Evolutionary conservation across 1,140 invertebrate genomes (phyloP), one percentile per base, ranked within the genome.

Genomic region (Liolophura sinensis): DNA sequence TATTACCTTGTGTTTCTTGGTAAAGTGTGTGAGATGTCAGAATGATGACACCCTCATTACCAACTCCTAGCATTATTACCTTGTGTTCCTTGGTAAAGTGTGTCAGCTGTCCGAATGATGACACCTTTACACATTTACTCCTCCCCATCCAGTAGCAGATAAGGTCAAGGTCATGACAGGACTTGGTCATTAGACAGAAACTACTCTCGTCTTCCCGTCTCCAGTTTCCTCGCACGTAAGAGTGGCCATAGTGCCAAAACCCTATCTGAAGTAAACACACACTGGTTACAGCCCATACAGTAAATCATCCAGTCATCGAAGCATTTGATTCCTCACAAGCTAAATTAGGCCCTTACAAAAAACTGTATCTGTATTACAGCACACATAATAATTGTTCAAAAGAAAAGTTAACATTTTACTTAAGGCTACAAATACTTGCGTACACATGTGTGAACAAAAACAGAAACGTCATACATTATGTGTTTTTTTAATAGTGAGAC

Each of bases 121-220:
- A 84, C 0, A 87, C 76, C 67, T 75, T 77, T 22, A 70, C 68
- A 69, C 82, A 84, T 67, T 73, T 74, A 20, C 67, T 62, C 25
- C 77, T 73, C 0, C 75, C 75, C 82, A 87, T 84, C 83, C 85
- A 86, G 66, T 81, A 84, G 24, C 66, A 67, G 56, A 87, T 82
- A 12, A 87, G 78, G 67, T 87, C 86, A 61, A 87, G 61, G 68
- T 87, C 86, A 78, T 87, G 86, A 70, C 86, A 87, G 71, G 83
- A 86, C 70, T 87, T 87, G 16, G 85, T 76, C 62, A 87, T 57
- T 18, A 87, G 73, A 22, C 83, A 84, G 71, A 82, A 85, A 12
- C 84, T 79, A 62, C 85, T 86, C 1, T 72, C 62, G 9, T 65
- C 68, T 70, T 82, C 79, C 56, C 84, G 84, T 18, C 75, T 63